A percentile compares a stretch with the other conserved stretches of the same genome.
Evolutionary conservation across 2,797 vertebrate genomes (phyloP).

Genomic region (Mormyrus hasselquistii): DNA sequence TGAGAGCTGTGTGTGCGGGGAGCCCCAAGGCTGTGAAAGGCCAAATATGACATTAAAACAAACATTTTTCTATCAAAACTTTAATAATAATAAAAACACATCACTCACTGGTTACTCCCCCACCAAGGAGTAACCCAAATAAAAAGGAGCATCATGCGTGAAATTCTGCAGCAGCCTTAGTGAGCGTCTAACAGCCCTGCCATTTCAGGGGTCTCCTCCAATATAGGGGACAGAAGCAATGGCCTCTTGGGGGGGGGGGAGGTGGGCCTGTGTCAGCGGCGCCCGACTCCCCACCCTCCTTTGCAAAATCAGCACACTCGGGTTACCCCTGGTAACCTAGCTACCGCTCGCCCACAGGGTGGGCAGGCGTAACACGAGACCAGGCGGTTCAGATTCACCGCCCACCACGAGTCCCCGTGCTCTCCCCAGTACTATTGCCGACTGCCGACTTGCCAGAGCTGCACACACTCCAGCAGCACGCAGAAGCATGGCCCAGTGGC

Average conservation of each 20-base stretch:
- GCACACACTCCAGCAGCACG: not conserved
- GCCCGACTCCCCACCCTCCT: conserved; percentile 32
- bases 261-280: conserved; percentile 21
- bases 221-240: conserved; percentile 6
- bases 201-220: not conserved
- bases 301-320: conserved; percentile 22
- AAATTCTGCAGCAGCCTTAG: not conserved
- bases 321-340: conserved; percentile 18
- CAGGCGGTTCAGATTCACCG: not conserved
- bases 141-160: not conserved
- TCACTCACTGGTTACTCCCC: too few species aligned
- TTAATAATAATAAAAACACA: not conserved
- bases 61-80: not conserved
- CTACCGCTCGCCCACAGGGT: not conserved
- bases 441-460: not conserved
- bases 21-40: not conserved
- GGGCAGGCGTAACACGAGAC: conserved; percentile 17
- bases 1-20: not conserved
- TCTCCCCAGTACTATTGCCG: not conserved
- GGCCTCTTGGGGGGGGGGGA: not conserved
- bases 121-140: not conserved
- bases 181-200: not conserved
- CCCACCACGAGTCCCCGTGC: not conserved
- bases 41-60: not conserved
- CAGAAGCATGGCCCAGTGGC: not conserved